A percentile compares a stretch with the other conserved stretches of the same genome.
Conservation (phyloP, 2,113 vertebrate genomes). For the Lasiurus cinereus region DNA sequence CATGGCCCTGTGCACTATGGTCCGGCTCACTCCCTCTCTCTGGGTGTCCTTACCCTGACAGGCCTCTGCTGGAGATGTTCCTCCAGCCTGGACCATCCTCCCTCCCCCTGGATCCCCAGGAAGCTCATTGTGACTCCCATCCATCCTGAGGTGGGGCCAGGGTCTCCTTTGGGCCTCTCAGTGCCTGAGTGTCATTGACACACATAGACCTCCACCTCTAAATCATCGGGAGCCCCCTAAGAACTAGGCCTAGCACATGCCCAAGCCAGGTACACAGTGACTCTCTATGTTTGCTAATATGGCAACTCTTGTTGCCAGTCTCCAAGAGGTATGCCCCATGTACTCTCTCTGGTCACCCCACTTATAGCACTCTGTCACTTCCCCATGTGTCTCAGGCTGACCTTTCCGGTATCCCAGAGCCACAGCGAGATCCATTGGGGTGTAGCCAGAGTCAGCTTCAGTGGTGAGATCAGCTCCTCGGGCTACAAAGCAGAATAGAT, state of each 20-base stretch:
- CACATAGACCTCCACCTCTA: neutral
- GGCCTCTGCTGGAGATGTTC: neutral
- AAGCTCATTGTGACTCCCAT: neutral
- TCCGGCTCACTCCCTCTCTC: neutral
- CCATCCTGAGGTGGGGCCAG: neutral
- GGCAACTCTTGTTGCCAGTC: neutral
- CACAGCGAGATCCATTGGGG: constrained; percentile 95
- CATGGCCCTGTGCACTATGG: neutral
- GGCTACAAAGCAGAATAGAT: constrained; percentile 81
- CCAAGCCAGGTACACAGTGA: neutral
- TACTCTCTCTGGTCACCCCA: too few relatives aligned
- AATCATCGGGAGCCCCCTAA: rapidly evolving
- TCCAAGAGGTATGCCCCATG: neutral
- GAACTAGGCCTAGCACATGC: neutral
- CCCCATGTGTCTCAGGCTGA: constrained; percentile 12
- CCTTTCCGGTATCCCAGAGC: constrained; percentile 96
- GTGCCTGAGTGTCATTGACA: neutral
- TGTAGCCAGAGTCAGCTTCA: constrained; percentile 97
- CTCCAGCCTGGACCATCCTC: neutral
- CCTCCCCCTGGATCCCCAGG: neutral
- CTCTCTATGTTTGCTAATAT: neutral
- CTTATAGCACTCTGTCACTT: neutral
- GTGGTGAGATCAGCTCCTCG: constrained; percentile 95
- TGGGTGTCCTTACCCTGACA: neutral
- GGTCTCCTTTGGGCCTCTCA: neutral